Evolutionary conservation across 2,888 invertebrate genomes (phyloP).

Genomic region (Dimorphilus gyrociliatus): DNA sequence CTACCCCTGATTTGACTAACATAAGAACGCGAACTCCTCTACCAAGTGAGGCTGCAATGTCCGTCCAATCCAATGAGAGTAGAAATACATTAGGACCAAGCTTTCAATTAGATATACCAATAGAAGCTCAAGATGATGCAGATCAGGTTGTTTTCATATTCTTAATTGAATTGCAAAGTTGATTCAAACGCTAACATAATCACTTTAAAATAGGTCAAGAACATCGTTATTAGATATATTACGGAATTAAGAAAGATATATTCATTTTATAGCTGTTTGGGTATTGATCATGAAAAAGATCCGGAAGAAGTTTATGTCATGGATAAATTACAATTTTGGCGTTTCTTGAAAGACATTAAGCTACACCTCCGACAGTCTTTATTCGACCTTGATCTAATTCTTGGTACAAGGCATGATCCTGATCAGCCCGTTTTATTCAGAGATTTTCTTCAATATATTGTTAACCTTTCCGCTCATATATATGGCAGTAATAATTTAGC

Average conservation of each 20-base stretch:
- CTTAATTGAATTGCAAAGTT: neutral
- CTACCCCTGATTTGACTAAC: conserved; percentile 26
- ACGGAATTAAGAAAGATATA: conserved; percentile 29
- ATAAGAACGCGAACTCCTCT: conserved; percentile 32
- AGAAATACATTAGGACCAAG: conserved; percentile 34
- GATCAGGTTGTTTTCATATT: conserved; percentile 18
- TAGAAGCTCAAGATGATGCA: conserved; percentile 27
- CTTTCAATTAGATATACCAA: conserved; percentile 32
- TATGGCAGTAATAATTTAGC: too few species aligned
- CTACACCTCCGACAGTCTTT: conserved; percentile 32
- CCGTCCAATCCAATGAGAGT: conserved; percentile 33
- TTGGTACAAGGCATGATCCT: conserved; percentile 29
- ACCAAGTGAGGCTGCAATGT: conserved; percentile 29
- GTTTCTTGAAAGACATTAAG: conserved; percentile 33
- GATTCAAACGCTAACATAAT: neutral
- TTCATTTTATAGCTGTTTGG: conserved; percentile 30
- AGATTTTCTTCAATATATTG: conserved; percentile 32
- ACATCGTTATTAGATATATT: conserved; percentile 31
- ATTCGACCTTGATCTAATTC: conserved; percentile 31
- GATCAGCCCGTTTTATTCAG: conserved; percentile 29
- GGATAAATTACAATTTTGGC: conserved; percentile 37
- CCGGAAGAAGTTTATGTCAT: conserved; percentile 36
- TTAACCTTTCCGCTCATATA: conserved; percentile 26
- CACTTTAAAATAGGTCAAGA: conserved; percentile 19
- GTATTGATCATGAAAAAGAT: conserved; percentile 29